Evolutionary conservation across 2,113 vertebrate genomes (phyloP), one percentile per base, ranked within the genome.

Genomic region (Psettodes erumei): DNA sequence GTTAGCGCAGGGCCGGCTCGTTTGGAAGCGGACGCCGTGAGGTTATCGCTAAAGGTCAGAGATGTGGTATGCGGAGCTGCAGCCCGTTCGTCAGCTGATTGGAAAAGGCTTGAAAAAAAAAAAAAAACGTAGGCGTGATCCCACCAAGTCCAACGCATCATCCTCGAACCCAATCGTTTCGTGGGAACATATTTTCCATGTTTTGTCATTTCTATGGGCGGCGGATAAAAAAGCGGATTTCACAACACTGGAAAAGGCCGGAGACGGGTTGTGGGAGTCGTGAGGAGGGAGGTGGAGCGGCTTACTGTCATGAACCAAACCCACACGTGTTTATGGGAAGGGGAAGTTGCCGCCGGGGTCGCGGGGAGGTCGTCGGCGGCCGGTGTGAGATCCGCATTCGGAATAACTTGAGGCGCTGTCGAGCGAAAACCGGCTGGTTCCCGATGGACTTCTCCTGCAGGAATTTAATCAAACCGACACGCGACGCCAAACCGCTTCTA

Each of bases 1-100:
- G 66, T 85, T 80, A 82, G 27, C 62, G 76, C 51, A 56, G 56
- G 60, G 28, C 67, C 47, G 70, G 80, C 63, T 75, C 38, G n/a
- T n/a, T n/a, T n/a, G n/a, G n/a, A n/a, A n/a, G n/a, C n/a, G n/a
- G n/a, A n/a, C n/a, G n/a, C 61, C 54, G 58, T 53, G 54, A 45
- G 43, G 71, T 82, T n/a, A 71, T 72, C 40, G n/a, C 68, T 74
- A 78, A 84, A 83, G 48, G 54, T 75, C 81, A 84, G 79, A 80
- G 56, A 48, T 73, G 66, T 67, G 62, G 42, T 71, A 77, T 63
- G 68, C 28, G 61, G 38, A 61, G 43, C 75, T 51, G 18, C 15
- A 63, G 35, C 32, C 70, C 55, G 16, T 64, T 56, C 21, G 67
- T 32, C 4, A n/a, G n/a, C 38, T 75, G 40, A 77, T 59, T 43